Base-by-base conservation (phyloP, 2,888 invertebrate genomes). In the Thumatha senex region DNA sequence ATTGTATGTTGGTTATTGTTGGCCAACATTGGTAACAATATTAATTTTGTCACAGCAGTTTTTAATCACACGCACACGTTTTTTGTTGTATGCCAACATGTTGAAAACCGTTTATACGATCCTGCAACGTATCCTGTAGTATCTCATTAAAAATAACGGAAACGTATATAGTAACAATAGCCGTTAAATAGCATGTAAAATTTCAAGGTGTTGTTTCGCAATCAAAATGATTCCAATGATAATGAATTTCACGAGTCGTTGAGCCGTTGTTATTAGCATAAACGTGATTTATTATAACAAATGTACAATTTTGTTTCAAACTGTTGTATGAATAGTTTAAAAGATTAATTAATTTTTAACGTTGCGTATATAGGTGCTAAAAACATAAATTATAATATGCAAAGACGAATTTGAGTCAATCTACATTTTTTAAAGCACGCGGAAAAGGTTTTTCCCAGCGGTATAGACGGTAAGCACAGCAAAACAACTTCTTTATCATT, bases 161-260 rank as follows among this genome's bases (percentile, higher is more conserved):
- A 4, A 24, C 58, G 40, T 18, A 13, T 10, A 2, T 29, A 45
- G 44, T 12, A 65, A 56, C 61, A 49, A 46, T 48, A 53, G 48
- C 4, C 39, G 10, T 38, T 24, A 40, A 64, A 41, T 34, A 31
- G 51, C 40, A 50, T 53, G 48, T 49, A 40, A 51, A 56, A 47
- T 52, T 52, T 42, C 56, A 69, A 56, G 55, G 56, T 18, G 7
- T 24, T 14, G 15, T 54, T 56, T 40, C 46, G 50, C 48, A 52
- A 57, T 43, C 49, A 46, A 58, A 51, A 45, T 29, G 50, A 51
- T 44, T 54, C 43, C 43, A 49, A 54, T 46, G 47, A 14, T 59
- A 51, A 63, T 45, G 29, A 41, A 60, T 57, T 56, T 41, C 7
- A 57, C 55, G 64, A 38, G 29, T 60, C 41, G 56, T 8, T 48